Percentiles rank a stretch among this genome's conserved stretches.
These are phyloP conservation scores for Macroramphosus scolopax DNA, from an alignment of 2,797 vertebrate genomes.

Conservation along the genomic window DNA sequence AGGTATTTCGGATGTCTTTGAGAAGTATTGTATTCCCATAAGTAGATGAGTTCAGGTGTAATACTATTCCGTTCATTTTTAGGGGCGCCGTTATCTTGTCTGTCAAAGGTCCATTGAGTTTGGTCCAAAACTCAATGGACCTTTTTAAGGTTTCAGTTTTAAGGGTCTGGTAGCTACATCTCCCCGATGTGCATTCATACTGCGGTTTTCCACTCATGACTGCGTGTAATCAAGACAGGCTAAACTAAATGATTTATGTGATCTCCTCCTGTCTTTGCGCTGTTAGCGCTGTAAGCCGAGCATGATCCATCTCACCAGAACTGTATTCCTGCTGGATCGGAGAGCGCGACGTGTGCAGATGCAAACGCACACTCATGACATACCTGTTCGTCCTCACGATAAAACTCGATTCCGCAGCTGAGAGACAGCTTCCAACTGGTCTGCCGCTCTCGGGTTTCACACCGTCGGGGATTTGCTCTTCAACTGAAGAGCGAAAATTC, in stretches of 20 bases:
- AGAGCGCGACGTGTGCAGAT: conserved; percentile 1
- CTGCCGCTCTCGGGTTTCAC: conserved; percentile 50
- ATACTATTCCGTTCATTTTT: conserved; percentile 35
- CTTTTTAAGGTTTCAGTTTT: conserved; percentile 37
- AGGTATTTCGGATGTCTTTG: conserved; percentile 23
- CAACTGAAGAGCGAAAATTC: conserved; percentile 4
- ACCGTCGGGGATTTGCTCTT: conserved; percentile 51
- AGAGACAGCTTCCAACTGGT: conserved; percentile 57
- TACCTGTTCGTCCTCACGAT: conserved; percentile 49
- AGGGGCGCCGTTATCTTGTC: conserved; percentile 30
- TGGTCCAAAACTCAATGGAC: conserved; percentile 36
- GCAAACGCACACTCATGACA: conserved; percentile 15
- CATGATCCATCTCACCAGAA: conserved; percentile 37
- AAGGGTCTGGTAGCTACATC: conserved; percentile 29
- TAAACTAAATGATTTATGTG: conserved; percentile 40
- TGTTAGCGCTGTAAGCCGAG: conserved; percentile 49
- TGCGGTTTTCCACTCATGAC: conserved; percentile 11
- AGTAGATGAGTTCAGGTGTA: conserved; percentile 27
- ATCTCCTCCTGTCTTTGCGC: conserved; percentile 18
- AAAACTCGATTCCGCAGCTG: too few relatives aligned
- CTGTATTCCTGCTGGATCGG: conserved; percentile 21
- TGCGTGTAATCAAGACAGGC: too few relatives aligned
- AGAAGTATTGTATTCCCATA: conserved; percentile 56
- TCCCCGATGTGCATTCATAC: not conserved
- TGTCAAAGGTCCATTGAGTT: conserved; percentile 6